Conservation (phyloP, 2,888 invertebrate species). For the Diachrysia chrysitis region DNA sequence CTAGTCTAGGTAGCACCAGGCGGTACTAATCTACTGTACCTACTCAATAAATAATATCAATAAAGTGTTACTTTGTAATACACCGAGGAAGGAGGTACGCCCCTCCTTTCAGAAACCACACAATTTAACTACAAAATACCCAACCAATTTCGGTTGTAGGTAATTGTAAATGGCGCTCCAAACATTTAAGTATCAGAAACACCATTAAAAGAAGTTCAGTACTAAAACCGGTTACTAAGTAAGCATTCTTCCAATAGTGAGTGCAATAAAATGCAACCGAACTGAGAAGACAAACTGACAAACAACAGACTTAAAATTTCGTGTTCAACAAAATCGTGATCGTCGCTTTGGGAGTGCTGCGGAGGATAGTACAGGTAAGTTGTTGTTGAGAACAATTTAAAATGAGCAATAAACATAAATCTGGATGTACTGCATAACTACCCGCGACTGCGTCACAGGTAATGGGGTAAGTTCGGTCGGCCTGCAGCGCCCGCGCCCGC, state of each 20-base stretch:
- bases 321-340: conserved; percentile 52
- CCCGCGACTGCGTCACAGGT: conserved; percentile 31
- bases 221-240: conserved; percentile 32
- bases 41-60: neutral
- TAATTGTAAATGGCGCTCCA: neutral
- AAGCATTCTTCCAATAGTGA: conserved; percentile 46
- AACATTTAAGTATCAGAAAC: neutral
- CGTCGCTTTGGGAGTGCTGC: conserved; percentile 50
- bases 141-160: neutral
- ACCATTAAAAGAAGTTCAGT: conserved; percentile 1
- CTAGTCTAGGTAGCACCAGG: neutral
- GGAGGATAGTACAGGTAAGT: conserved; percentile 58
- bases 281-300: conserved; percentile 39
- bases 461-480: conserved; percentile 16
- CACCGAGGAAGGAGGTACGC: neutral
- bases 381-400: conserved; percentile 61
- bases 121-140: conserved; percentile 8
- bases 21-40: neutral
- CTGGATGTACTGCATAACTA: conserved; percentile 52
- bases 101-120: neutral
- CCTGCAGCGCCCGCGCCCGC: neutral
- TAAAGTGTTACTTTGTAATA: neutral
- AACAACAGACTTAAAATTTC: conserved; percentile 40
- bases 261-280: conserved; percentile 44
- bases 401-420: conserved; percentile 68